These are phyloP conservation scores for Atta texana DNA, from an alignment of 1,140 invertebrate genomes.

Conservation along the genomic window DNA sequence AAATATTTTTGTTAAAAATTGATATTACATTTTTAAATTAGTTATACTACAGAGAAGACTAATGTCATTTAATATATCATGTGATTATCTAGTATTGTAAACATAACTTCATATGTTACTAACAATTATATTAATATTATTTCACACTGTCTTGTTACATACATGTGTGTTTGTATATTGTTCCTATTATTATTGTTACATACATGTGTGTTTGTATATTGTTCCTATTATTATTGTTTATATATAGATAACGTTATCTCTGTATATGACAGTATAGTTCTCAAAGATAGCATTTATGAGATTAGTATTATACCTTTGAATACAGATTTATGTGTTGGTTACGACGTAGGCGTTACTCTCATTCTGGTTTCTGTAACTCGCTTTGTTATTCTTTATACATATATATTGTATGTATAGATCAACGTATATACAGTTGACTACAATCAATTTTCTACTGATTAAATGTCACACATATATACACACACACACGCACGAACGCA, in stretches of 20 bases:
- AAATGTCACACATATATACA: not conserved
- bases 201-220: not conserved
- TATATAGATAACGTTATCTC: not conserved
- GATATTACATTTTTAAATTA: conserved; percentile 1
- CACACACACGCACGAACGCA: too few species aligned
- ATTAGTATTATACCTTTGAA: conserved; percentile 25
- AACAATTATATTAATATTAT: not conserved
- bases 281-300: conserved; percentile 25
- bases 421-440: not conserved
- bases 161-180: not conserved
- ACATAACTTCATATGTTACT: not conserved
- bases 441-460: conserved; percentile 30
- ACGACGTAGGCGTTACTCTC: not conserved
- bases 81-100: not conserved
- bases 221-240: conserved; percentile 8
- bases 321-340: conserved; percentile 29
- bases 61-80: not conserved
- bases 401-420: not conserved
- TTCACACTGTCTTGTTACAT: not conserved
- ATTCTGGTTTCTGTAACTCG: not conserved
- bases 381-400: not conserved
- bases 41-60: not conserved
- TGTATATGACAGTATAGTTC: not conserved
- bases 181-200: conserved; percentile 10
- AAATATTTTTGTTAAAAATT: not conserved